phyloP scores from a whole-genome alignment of 2,888 invertebrate genomes.

The Mythimna pallens region DNA sequence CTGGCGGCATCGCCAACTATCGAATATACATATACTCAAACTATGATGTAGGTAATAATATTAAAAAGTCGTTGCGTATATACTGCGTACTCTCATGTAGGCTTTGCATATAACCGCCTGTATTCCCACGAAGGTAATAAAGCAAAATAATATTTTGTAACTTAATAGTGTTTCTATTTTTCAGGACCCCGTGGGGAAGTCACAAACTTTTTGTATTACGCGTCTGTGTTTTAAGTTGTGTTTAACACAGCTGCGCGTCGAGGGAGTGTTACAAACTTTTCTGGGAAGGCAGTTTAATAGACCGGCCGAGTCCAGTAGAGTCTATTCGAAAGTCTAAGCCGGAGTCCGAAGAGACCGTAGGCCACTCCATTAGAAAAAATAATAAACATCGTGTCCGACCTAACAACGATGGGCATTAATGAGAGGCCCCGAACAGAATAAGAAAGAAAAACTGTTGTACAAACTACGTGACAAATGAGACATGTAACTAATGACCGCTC shows the following conservation, averaged over 20 bases:
- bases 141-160: conserved; percentile 63
- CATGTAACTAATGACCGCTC: conserved; percentile 55
- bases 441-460: conserved; percentile 67
- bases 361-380: conserved; percentile 80
- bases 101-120: conserved; percentile 25
- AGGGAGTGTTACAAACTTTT: conserved; percentile 83
- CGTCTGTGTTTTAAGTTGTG: conserved; percentile 76
- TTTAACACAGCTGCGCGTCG: conserved; percentile 75
- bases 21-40: neutral
- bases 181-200: conserved; percentile 66
- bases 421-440: conserved; percentile 65
- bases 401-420: conserved; percentile 68
- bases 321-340: conserved; percentile 27
- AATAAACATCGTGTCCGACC: conserved; percentile 74
- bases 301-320: conserved; percentile 58
- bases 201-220: conserved; percentile 78
- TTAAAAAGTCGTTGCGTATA: neutral
- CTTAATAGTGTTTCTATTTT: conserved; percentile 63
- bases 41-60: neutral
- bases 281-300: conserved; percentile 74
- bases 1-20: conserved; percentile 10
- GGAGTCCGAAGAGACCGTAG: conserved; percentile 61
- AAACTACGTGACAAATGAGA: conserved; percentile 70
- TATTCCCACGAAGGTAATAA: conserved; percentile 59
- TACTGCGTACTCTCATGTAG: conserved; percentile 7